Evolutionary conservation across 2,797 vertebrate genomes (phyloP), one percentile per base, ranked within the genome.

Genomic region (Gorsachius magnificus): DNA sequence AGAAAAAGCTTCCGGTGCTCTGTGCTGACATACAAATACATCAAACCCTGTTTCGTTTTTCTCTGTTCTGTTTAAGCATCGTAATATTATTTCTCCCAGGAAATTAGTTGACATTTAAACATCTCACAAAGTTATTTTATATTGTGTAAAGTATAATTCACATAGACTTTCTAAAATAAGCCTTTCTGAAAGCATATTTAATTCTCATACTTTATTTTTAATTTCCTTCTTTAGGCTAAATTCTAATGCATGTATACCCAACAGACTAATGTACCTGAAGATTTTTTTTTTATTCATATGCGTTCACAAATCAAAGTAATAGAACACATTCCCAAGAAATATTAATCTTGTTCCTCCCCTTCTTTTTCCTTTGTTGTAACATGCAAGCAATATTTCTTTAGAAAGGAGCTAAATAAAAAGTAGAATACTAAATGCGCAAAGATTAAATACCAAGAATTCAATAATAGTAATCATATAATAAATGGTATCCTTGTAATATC

Each of bases 301-400:
- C 38, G 48, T 60, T 96, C 89, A 83, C 75, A 92, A 91, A 94
- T 94, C 82, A 87, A 94, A 94, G 61, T 68, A 68, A 83, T 54
- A 80, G 26, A 21, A 25, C 41, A 17, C 19, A 29, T 85, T 85
- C 53, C 24, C 19, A 16, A 77, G 63, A 91, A 94, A 64, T 60
- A 83, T 64, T 92, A 21, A 94, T 89, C 68, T 89, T 89, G 5
- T 83, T 74, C 75, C 43, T 94, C 43, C 53, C 16, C 17, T 48
- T 25, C 19, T 77, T 82, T 50, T 45, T 51, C 11, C 3, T 38
- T 69, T 63, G 8, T 89, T 20, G 2, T 38, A 94, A 78, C 63
- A 57, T 36, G 12, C 26, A 71, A 87, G 31, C 26, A 71, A 11
- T 77, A 93, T 92, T 89, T 87, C 91, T 87, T 87, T 57, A 91